Percentiles rank a stretch among this genome's conserved stretches.
Conservation (phyloP, 2,888 invertebrate species). For the Dyspetes luteomarginatus region DNA sequence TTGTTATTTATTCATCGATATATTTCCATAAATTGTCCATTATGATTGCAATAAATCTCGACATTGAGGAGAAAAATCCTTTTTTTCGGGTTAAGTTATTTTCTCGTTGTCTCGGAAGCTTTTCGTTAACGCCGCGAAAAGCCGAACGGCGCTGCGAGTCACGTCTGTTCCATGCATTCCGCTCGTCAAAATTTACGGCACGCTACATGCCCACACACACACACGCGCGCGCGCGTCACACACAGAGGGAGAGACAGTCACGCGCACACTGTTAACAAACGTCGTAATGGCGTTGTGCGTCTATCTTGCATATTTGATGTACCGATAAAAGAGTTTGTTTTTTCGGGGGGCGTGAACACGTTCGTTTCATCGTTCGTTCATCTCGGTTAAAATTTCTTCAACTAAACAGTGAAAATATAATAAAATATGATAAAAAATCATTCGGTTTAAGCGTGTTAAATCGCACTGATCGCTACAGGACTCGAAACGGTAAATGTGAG, state of each 20-base stretch:
- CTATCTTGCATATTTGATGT: constrained; percentile 77
- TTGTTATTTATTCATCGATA: neutral
- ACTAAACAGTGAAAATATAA: neutral
- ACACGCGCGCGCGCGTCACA: constrained; percentile 3
- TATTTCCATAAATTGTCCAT: neutral
- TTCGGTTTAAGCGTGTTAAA: neutral
- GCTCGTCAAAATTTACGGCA: neutral
- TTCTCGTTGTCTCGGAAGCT: neutral
- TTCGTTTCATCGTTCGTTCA: neutral
- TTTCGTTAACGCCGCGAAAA: neutral
- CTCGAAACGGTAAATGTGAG: neutral
- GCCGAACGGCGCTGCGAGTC: neutral
- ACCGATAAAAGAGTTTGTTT: constrained; percentile 69
- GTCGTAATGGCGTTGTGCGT: constrained; percentile 80
- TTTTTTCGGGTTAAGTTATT: constrained; percentile 2
- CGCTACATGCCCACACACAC: neutral
- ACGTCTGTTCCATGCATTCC: neutral
- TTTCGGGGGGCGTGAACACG: constrained; percentile 16
- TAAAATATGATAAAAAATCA: neutral
- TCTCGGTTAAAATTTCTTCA: no score
- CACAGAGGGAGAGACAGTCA: no score
- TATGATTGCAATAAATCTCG: neutral
- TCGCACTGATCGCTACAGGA: neutral
- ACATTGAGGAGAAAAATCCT: neutral
- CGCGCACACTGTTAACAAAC: constrained; percentile 58